A percentile compares a stretch with the other conserved stretches of the same genome.
Evolutionary conservation across 35 echinoderm and acorn worm species (phyloP).

Genomic region (Nesometra sesokonis): DNA sequence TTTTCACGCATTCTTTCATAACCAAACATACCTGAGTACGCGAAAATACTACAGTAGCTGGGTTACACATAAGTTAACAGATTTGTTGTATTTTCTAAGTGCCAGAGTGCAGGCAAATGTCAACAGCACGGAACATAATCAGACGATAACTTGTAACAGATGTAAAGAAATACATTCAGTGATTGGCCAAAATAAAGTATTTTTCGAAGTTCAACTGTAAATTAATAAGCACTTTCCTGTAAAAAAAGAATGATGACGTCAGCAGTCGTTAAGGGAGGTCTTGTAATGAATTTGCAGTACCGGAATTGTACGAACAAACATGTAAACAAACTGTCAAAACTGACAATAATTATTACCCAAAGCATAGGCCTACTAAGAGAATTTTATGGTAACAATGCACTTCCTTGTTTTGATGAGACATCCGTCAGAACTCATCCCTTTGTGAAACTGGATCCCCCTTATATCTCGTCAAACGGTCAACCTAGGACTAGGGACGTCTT

Average conservation of each 20-base stretch:
- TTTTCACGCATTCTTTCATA: background rate
- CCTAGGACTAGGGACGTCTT: background rate
- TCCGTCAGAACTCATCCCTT: background rate
- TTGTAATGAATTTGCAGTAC: background rate
- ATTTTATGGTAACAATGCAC: background rate
- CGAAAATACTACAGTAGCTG: background rate
- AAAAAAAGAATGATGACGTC: background rate
- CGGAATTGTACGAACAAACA: background rate
- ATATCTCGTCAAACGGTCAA: background rate
- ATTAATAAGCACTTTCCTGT: background rate
- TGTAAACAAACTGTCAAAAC: background rate
- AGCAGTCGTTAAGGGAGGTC: background rate
- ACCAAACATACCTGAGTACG: background rate
- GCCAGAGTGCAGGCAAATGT: background rate
- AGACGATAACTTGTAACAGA: background rate
- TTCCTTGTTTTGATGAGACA: background rate
- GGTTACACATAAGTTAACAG: background rate
- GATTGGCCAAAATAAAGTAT: background rate
- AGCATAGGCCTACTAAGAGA: background rate
- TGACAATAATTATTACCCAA: background rate
- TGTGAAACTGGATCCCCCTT: background rate
- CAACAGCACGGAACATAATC: background rate
- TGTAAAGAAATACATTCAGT: background rate
- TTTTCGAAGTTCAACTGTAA: too few relatives aligned
- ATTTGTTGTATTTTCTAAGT: background rate